Evolutionary conservation across 2,113 vertebrate species (phyloP), one percentile per base, ranked within the genome.

Genomic region (Halichoeres trimaculatus): DNA sequence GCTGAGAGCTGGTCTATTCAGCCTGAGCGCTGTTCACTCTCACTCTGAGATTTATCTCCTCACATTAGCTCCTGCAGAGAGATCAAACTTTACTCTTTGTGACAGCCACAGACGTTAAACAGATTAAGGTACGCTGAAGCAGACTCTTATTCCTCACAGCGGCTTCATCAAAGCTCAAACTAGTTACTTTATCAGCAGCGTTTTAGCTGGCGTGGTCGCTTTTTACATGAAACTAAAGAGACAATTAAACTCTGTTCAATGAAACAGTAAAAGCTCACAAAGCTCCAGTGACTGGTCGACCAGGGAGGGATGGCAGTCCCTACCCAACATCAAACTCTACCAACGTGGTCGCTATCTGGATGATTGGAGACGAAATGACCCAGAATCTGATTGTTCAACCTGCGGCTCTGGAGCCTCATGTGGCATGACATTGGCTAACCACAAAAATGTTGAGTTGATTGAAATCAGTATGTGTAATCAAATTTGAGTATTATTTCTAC

Each of bases 1-100:
- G 76, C 78, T 52, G 70, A 69, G 51, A 14, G 65, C 68, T 38
- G 56, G 43, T 80, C 58, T 47, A 58, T 90, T 87, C 48, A 63
- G 61, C 77, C 66, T 59, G 52, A 80, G 69, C 53, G 54, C 61
- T 70, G 56, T 67, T 84, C 65, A 45, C 30, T 64, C 54, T 38
- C 59, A 53, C 59, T 43, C 67, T 70, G 60, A 69, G 20, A 45
- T 45, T 40, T 35, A 60, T 61, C 72, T 58, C 24, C 50, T 71
- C 65, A 73, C 3, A 2, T 51, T 56, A 26, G 43, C 43, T 45
- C 43, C 43, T 45, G 43, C 17, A 45, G 20, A 17, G 60, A 82
- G 52, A n/a, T 56, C 17, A 62, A 78, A 73, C 60, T 72, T 67
- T 41, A 80, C 61, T 80, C 55, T 51, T 57, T 66, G 45, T 59